Conservation (phyloP, 2,797 vertebrate species). For the Siniperca undulata region DNA sequence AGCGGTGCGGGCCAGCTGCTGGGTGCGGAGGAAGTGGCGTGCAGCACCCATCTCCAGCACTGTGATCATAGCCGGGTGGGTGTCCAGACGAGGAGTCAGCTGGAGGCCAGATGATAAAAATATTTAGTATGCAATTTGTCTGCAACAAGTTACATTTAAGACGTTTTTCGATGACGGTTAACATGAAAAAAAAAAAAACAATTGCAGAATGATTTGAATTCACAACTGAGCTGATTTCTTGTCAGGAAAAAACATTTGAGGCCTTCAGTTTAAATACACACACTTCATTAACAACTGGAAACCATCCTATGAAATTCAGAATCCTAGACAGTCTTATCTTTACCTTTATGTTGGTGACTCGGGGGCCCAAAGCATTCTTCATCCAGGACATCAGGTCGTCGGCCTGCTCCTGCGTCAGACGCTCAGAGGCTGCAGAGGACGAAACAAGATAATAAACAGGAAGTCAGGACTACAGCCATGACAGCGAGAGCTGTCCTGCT, state of each 20-base stretch:
- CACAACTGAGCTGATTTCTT: neutral
- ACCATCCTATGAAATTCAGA: neutral
- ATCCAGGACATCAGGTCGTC: slow-evolving; percentile 96
- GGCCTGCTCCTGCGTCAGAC: slow-evolving; percentile 88
- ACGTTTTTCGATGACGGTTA: neutral
- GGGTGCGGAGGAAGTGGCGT: slow-evolving; percentile 96
- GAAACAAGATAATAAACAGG: neutral
- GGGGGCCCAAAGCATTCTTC: slow-evolving; percentile 90
- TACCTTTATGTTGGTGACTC: slow-evolving; percentile 93
- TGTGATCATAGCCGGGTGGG: slow-evolving; percentile 97
- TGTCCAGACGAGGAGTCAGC: slow-evolving; percentile 94
- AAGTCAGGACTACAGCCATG: neutral
- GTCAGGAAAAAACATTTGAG: neutral
- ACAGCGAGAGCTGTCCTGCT: neutral
- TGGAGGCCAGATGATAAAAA: slow-evolving; percentile 52
- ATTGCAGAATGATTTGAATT: neutral
- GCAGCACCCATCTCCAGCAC: slow-evolving; percentile 98
- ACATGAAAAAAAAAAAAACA: neutral
- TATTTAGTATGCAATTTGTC: neutral
- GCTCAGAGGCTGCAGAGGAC: slow-evolving; percentile 83
- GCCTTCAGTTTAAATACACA: too few species aligned
- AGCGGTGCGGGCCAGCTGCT: slow-evolving; percentile 92
- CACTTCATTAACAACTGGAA: too few species aligned
- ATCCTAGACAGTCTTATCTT: neutral
- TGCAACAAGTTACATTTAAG: neutral